These are phyloP conservation scores for Drosophila kohkoa DNA, from an alignment of 1,140 invertebrate genomes.

Conservation along the genomic window DNA sequence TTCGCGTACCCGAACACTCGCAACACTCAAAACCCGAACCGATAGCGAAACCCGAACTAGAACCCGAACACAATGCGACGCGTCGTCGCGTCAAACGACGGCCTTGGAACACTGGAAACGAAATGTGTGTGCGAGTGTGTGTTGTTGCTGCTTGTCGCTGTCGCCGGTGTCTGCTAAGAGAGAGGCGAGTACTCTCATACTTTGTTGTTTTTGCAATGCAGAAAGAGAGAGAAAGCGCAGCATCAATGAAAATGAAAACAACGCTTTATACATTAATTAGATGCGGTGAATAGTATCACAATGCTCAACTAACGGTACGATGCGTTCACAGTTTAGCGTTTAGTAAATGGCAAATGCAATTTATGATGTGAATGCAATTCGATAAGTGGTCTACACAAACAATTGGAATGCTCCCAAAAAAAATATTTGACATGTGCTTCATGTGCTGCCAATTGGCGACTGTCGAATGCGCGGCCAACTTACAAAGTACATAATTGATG, in stretches of 20 bases:
- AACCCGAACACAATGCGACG: slow-evolving; percentile 5
- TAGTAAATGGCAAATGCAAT: slow-evolving; percentile 9
- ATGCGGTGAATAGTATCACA: not conserved
- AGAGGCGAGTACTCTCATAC: not conserved
- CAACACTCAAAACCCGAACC: slow-evolving; percentile 35
- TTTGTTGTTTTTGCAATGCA: not conserved
- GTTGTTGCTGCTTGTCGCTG: slow-evolving; percentile 9
- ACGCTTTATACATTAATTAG: not conserved
- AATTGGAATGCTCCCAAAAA: slow-evolving; percentile 12
- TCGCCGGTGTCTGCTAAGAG: slow-evolving; percentile 7
- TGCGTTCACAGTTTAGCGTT: not conserved
- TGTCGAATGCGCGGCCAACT: not conserved
- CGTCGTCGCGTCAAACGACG: slow-evolving; percentile 35
- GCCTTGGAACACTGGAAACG: slow-evolving; percentile 56
- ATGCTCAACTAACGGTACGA: no score
- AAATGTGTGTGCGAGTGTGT: slow-evolving; percentile 27
- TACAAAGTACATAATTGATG: slow-evolving; percentile 5
- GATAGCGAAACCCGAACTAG: slow-evolving; percentile 33
- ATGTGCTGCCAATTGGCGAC: not conserved
- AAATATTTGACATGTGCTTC: slow-evolving; percentile 20
- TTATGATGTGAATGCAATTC: slow-evolving; percentile 15
- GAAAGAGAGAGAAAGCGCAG: slow-evolving; percentile 15
- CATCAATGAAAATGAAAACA: slow-evolving; percentile 21
- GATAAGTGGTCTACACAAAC: slow-evolving; percentile 2
- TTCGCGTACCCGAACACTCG: slow-evolving; percentile 40